A percentile compares a stretch with the other conserved stretches of the same genome.
These are phyloP conservation scores for Donacobius atricapilla DNA, from an alignment of 2,113 vertebrate genomes.

Conservation along the genomic window DNA sequence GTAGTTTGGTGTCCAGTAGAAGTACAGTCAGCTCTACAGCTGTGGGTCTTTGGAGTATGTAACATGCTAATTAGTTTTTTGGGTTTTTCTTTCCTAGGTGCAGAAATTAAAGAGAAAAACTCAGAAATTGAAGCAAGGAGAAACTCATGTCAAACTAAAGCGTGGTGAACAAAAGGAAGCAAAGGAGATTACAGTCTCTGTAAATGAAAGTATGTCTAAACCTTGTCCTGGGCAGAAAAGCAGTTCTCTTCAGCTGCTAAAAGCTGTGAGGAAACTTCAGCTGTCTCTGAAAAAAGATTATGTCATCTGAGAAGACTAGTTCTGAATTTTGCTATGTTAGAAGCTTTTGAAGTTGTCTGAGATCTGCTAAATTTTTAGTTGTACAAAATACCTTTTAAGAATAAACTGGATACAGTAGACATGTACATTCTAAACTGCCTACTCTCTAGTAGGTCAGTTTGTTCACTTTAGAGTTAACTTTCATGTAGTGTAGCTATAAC, in stretches of 20 bases:
- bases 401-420: background rate
- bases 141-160: background rate
- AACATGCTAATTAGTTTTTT: background rate
- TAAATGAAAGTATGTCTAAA: constrained; percentile 34
- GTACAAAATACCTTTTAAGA: background rate
- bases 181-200: constrained; percentile 51
- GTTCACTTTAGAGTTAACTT: background rate
- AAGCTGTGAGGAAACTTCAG: constrained; percentile 79
- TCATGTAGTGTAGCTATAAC: background rate
- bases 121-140: constrained; percentile 56
- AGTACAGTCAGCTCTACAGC: background rate
- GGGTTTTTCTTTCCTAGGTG: constrained; percentile 72
- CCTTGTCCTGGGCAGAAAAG: constrained; percentile 55
- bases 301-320: constrained; percentile 81
- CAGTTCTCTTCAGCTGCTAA: constrained; percentile 75
- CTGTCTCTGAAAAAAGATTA: constrained; percentile 78
- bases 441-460: background rate
- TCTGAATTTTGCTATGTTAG: background rate
- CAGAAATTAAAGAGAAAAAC: constrained; percentile 73
- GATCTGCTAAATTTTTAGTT: background rate
- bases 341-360: background rate
- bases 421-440: background rate
- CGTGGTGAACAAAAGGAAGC: constrained; percentile 22
- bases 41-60: background rate
- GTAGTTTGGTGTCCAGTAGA: background rate